Conservation (phyloP, 2,797 vertebrate species). For the Sebastes oblongus region DNA sequence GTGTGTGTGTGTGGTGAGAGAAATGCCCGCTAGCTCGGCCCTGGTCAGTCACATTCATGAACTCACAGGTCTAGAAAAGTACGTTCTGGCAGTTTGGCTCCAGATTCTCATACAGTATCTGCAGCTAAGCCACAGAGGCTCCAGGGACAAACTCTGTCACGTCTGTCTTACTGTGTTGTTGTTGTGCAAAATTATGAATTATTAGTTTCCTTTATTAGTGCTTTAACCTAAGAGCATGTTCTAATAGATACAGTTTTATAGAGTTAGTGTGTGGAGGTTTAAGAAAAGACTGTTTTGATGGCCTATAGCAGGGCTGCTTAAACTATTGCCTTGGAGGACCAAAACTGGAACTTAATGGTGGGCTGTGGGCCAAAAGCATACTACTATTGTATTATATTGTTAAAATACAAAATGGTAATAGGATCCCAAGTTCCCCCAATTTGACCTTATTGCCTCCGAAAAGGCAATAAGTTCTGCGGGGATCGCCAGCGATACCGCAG, state of each 20-base stretch:
- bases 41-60: slow-evolving; percentile 8
- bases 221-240: background rate
- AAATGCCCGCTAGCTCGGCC: background rate
- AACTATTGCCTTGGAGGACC: too few relatives aligned
- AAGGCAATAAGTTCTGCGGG: too few relatives aligned
- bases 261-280: background rate
- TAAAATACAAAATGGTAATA: too few relatives aligned
- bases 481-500: too few relatives aligned
- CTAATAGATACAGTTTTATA: background rate
- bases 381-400: too few relatives aligned
- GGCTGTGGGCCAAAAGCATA: too few relatives aligned
- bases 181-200: background rate
- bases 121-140: background rate
- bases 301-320: background rate
- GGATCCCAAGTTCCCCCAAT: too few relatives aligned
- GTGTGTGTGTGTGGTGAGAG: background rate
- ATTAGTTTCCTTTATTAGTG: background rate
- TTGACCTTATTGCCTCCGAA: too few relatives aligned
- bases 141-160: background rate
- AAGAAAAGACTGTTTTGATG: background rate
- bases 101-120: background rate
- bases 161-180: background rate
- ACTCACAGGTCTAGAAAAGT: slow-evolving; percentile 5
- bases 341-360: too few relatives aligned
- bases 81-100: background rate